Evolutionary conservation across 2,888 invertebrate genomes (phyloP).

Genomic region (Operophtera brumata): DNA sequence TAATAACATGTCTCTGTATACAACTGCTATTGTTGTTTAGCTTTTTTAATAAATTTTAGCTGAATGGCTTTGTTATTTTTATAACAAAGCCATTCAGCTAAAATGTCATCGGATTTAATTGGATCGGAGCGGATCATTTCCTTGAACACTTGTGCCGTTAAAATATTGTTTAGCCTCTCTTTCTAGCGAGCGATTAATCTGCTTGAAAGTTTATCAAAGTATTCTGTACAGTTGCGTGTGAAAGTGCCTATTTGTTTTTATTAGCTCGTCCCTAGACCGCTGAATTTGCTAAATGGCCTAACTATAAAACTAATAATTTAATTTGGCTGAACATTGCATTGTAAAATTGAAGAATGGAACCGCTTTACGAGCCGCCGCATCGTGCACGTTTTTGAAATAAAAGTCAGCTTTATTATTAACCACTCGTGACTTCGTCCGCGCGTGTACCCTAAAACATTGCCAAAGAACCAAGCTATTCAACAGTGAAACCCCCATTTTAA

Average conservation of each 20-base stretch:
- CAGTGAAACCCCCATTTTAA: too few species aligned
- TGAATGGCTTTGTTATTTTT: too few species aligned
- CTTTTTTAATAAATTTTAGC: too few species aligned
- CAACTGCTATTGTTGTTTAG: too few species aligned
- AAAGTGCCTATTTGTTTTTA: constrained; percentile 27
- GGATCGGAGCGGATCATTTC: background rate
- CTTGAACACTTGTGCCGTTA: constrained; percentile 22
- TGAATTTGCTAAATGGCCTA: constrained; percentile 1
- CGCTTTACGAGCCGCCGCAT: background rate
- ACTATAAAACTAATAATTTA: constrained; percentile 3
- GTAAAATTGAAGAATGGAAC: background rate
- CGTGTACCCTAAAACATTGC: too few species aligned
- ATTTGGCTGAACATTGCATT: constrained; percentile 2
- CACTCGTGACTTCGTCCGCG: too few species aligned
- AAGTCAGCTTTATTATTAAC: background rate
- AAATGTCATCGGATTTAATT: too few species aligned
- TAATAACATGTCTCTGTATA: too few species aligned
- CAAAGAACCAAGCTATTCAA: too few species aligned
- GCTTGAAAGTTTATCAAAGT: constrained; percentile 60
- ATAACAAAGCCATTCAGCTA: too few species aligned
- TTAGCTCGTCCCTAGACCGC: background rate
- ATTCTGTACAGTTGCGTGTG: constrained; percentile 51
- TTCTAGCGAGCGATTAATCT: constrained; percentile 52
- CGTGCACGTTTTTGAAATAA: background rate
- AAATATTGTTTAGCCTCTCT: constrained; percentile 39